Evolutionary conservation across 2,797 vertebrate species (phyloP).

Genomic region (Triplophysa bombifrons): DNA sequence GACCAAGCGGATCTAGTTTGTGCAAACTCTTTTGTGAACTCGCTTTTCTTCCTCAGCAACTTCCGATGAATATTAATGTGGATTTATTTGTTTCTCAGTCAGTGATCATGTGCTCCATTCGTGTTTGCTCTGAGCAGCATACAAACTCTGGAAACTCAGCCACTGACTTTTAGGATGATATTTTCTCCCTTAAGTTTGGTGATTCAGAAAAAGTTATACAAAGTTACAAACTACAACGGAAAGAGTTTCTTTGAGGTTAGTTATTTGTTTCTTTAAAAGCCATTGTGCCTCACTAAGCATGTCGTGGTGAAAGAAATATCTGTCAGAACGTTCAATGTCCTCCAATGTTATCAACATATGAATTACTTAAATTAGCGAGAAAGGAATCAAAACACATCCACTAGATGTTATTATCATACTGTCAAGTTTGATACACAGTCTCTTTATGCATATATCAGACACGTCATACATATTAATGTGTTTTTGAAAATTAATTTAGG

Average conservation of each 20-base stretch:
- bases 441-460: conserved; percentile 20
- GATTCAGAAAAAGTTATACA: neutral
- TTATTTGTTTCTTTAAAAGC: neutral
- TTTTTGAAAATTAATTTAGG: conserved; percentile 29
- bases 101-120: conserved; percentile 30
- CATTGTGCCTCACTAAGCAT: neutral
- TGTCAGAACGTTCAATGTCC: neutral
- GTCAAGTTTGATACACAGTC: neutral
- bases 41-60: conserved; percentile 38
- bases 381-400: too few species aligned
- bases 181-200: neutral
- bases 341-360: neutral
- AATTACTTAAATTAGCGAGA: neutral
- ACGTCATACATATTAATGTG: conserved; percentile 47
- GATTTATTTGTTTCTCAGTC: conserved; percentile 23
- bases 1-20: conserved; percentile 26
- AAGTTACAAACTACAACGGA: neutral
- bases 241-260: conserved; percentile 4
- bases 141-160: conserved; percentile 18
- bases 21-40: conserved; percentile 45
- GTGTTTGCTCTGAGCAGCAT: conserved; percentile 21
- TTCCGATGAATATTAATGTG: conserved; percentile 56
- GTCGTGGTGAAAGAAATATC: conserved; percentile 13
- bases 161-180: conserved; percentile 14
- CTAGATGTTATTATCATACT: too few species aligned